Conservation (phyloP, 2,888 invertebrate species). For the Scaptomyza polygonia region DNA sequence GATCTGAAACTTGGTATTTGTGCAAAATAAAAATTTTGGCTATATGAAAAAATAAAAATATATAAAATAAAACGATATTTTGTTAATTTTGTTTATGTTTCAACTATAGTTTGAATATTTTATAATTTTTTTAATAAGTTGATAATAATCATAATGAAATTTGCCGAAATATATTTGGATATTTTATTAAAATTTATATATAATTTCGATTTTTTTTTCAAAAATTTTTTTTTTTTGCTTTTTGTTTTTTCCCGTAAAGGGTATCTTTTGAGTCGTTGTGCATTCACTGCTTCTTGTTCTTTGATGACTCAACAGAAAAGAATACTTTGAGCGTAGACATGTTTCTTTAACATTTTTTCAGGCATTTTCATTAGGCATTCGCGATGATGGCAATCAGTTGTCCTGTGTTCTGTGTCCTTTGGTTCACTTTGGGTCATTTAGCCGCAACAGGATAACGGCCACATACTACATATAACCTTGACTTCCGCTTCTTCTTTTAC, state of each 20-base stretch:
- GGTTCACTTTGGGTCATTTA: slow-evolving; percentile 49
- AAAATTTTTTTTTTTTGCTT: not conserved
- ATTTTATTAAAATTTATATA: too few relatives aligned
- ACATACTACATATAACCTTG: slow-evolving; percentile 26
- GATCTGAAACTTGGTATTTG: too few relatives aligned
- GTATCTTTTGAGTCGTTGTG: slow-evolving; percentile 5
- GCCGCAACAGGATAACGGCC: slow-evolving; percentile 67
- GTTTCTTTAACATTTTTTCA: slow-evolving; percentile 52
- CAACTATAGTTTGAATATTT: too few relatives aligned
- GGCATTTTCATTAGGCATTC: slow-evolving; percentile 70
- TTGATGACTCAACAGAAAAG: slow-evolving; percentile 68
- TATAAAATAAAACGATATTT: too few relatives aligned
- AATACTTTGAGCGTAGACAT: slow-evolving; percentile 25
- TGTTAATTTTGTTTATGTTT: too few relatives aligned
- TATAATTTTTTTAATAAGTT: too few relatives aligned
- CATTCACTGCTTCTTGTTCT: slow-evolving; percentile 30
- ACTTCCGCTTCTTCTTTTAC: too few relatives aligned
- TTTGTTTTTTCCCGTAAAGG: slow-evolving; percentile 2
- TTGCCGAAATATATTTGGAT: too few relatives aligned
- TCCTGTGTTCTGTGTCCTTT: slow-evolving; percentile 14
- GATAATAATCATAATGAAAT: too few relatives aligned
- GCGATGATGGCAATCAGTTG: slow-evolving; percentile 71
- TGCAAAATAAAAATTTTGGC: too few relatives aligned
- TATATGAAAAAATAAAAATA: too few relatives aligned
- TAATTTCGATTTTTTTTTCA: too few relatives aligned